Percentiles rank a stretch among this genome's conserved stretches.
phyloP scores from a whole-genome alignment of 1,140 invertebrate species.

The Bombus confusus region DNA sequence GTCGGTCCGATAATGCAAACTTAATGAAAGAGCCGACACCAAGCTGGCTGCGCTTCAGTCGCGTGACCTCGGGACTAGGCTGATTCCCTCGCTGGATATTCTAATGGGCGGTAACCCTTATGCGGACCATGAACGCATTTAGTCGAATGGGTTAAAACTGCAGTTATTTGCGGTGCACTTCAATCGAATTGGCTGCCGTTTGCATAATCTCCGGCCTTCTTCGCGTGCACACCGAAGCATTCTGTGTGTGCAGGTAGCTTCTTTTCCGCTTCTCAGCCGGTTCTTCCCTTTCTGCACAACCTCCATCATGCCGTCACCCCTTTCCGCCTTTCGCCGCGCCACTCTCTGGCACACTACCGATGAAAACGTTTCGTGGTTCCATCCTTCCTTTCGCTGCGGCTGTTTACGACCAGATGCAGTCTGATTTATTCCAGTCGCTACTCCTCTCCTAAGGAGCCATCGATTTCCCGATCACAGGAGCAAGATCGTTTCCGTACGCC shows the following conservation, averaged over 20 bases:
- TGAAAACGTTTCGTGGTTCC: constrained; percentile 50
- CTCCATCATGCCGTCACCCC: constrained; percentile 10
- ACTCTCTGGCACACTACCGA: constrained; percentile 12
- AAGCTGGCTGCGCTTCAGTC: not conserved
- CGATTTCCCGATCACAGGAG: constrained; percentile 32
- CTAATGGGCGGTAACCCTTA: constrained; percentile 72
- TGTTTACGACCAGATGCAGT: constrained; percentile 51
- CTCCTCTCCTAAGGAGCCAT: constrained; percentile 3
- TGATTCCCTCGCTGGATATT: constrained; percentile 66
- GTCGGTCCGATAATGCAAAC: constrained; percentile 4
- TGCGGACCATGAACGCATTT: constrained; percentile 68
- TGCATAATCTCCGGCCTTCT: constrained; percentile 77
- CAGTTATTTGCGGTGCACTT: constrained; percentile 82
- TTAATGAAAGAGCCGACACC: not conserved
- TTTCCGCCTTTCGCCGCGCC: constrained; percentile 4
- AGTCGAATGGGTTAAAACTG: constrained; percentile 79
- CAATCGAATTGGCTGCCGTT: constrained; percentile 81
- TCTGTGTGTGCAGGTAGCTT: constrained; percentile 48
- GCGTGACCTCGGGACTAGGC: constrained; percentile 12
- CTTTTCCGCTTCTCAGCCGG: constrained; percentile 37
- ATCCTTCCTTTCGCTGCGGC: constrained; percentile 2
- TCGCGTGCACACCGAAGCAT: constrained; percentile 14
- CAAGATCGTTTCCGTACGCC: constrained; percentile 3
- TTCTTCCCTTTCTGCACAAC: constrained; percentile 40
- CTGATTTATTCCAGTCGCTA: constrained; percentile 43